Percentiles rank a stretch among this genome's conserved stretches.
Evolutionary conservation across 1,140 invertebrate species (phyloP).

Genomic region (Heliconius congener): DNA sequence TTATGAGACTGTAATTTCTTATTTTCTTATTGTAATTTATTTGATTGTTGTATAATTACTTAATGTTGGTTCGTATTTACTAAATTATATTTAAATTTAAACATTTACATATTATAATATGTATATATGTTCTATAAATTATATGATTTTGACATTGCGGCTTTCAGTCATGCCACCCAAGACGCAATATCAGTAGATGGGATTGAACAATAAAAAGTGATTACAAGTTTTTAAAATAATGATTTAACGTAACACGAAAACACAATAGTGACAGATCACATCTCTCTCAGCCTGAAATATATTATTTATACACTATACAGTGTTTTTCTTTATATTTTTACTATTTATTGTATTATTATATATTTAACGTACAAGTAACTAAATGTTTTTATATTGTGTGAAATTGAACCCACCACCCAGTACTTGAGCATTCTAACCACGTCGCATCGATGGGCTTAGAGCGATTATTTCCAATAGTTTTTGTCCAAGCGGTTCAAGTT

Average conservation of each 20-base stretch:
- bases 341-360: too few species aligned
- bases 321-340: too few species aligned
- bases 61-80: neutral
- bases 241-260: too few species aligned
- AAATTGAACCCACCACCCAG: neutral
- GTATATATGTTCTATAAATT: neutral
- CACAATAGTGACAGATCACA: too few species aligned
- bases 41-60: conserved; percentile 5
- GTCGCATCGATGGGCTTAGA: neutral
- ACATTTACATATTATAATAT: neutral
- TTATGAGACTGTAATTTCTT: neutral
- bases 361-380: too few species aligned
- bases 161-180: neutral
- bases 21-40: neutral
- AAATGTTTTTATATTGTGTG: neutral
- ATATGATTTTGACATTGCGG: neutral
- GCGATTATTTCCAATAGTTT: conserved; percentile 20
- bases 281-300: too few species aligned
- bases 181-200: neutral
- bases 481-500: conserved; percentile 32
- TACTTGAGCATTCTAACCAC: neutral
- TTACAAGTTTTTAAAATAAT: too few species aligned
- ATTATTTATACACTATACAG: too few species aligned
- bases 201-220: neutral
- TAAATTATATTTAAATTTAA: neutral